Percentiles rank a stretch among this genome's conserved stretches.
phyloP scores from a whole-genome alignment of 2,888 invertebrate genomes.

The Leptinotarsa tumamoca region DNA sequence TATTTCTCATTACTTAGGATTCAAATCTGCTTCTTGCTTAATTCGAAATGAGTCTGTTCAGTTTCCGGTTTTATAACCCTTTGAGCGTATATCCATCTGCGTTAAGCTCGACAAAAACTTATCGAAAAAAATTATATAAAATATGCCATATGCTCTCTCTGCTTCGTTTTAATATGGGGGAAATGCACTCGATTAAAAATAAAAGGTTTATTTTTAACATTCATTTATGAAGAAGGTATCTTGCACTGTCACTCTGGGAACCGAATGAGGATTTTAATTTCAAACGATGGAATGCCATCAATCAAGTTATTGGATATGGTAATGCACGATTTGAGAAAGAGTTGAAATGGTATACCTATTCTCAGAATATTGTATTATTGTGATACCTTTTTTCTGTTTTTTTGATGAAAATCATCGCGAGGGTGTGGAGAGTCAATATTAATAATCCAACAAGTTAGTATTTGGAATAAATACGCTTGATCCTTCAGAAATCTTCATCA shows the following conservation, averaged over 20 bases:
- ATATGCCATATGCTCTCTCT: conserved; percentile 54
- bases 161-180: conserved; percentile 43
- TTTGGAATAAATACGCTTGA: no score
- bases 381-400: no score
- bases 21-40: conserved; percentile 43
- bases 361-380: no score
- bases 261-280: conserved; percentile 5
- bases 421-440: no score
- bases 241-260: conserved; percentile 26
- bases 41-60: conserved; percentile 50
- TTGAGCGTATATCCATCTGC: conserved; percentile 47
- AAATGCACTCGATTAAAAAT: conserved; percentile 50
- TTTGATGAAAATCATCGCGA: no score
- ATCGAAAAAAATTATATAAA: conserved; percentile 58
- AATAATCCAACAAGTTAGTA: no score
- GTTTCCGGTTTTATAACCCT: conserved; percentile 52
- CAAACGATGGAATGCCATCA: conserved; percentile 1
- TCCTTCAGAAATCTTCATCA: no score
- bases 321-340: not conserved
- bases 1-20: conserved; percentile 48
- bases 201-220: conserved; percentile 51
- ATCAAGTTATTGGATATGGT: conserved; percentile 5
- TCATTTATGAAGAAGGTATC: conserved; percentile 32
- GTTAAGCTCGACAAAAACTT: conserved; percentile 51
- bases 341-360: not conserved